Percentiles rank a stretch among this genome's conserved stretches.
phyloP scores from a whole-genome alignment of 2,888 invertebrate species.

The Serrognathus titanus region DNA sequence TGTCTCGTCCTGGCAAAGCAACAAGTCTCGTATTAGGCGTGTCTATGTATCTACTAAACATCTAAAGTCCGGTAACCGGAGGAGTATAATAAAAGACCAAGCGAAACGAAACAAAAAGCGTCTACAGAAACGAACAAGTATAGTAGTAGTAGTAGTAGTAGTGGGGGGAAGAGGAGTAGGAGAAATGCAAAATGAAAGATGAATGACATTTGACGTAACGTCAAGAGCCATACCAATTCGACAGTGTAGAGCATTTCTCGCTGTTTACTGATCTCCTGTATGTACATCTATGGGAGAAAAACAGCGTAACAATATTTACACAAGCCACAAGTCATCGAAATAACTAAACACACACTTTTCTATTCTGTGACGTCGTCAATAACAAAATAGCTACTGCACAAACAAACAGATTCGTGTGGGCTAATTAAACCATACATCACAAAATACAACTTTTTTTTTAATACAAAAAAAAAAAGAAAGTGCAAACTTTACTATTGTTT shows the following conservation, averaged over 20 bases:
- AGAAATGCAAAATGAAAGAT: slow-evolving; percentile 20
- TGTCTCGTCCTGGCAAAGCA: no score
- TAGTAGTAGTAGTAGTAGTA: neutral
- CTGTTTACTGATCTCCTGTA: slow-evolving; percentile 86
- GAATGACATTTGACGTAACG: slow-evolving; percentile 25
- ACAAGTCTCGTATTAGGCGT: no score
- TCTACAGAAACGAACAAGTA: slow-evolving; percentile 16
- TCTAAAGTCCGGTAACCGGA: slow-evolving; percentile 5
- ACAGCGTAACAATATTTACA: slow-evolving; percentile 48
- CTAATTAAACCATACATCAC: no score
- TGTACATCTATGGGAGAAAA: slow-evolving; percentile 70
- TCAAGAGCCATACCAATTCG: slow-evolving; percentile 68
- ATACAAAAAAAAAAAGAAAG: no score
- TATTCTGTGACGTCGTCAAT: no score
- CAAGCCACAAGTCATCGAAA: slow-evolving; percentile 32
- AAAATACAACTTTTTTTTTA: no score
- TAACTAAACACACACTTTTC: slow-evolving; percentile 9
- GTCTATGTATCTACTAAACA: no score
- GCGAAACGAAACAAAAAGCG: slow-evolving; percentile 15
- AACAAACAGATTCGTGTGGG: no score
- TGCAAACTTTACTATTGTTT: no score
- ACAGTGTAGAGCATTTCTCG: slow-evolving; percentile 79
- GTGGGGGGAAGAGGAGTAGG: neutral
- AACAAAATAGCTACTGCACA: no score
- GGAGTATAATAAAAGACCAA: slow-evolving; percentile 4